phyloP scores from a whole-genome alignment of 2,888 invertebrate genomes.

The Drosophila tanythrix region DNA sequence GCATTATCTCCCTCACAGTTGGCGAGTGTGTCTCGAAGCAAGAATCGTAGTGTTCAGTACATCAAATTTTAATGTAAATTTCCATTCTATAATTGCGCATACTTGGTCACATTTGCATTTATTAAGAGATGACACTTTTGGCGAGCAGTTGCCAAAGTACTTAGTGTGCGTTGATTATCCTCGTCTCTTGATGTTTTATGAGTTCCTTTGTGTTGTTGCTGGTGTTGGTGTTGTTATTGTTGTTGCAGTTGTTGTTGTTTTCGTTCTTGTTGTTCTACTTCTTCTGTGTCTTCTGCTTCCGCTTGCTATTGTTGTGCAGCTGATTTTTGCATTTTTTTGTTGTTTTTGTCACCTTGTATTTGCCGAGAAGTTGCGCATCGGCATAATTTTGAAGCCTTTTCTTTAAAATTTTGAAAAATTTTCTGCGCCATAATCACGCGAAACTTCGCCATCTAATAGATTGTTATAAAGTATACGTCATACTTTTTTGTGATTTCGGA shows the following conservation, averaged over 20 bases:
- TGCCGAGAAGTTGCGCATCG: too few relatives aligned
- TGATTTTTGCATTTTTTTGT: not conserved
- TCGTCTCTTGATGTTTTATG: not conserved
- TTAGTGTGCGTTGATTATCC: not conserved
- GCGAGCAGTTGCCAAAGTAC: slow-evolving; percentile 11
- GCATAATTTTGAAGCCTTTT: too few relatives aligned
- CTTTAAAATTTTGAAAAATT: too few relatives aligned
- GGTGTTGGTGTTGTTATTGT: not conserved
- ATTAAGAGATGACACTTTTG: slow-evolving; percentile 55
- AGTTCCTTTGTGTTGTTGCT: not conserved
- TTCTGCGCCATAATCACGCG: too few relatives aligned
- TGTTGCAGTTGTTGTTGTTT: not conserved
- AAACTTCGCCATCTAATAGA: too few relatives aligned
- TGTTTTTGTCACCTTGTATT: too few relatives aligned
- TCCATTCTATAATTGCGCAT: slow-evolving; percentile 79
- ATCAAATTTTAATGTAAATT: slow-evolving; percentile 79
- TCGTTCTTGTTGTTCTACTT: not conserved
- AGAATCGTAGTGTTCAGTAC: slow-evolving; percentile 47
- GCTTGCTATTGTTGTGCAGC: not conserved
- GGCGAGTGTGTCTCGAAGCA: not conserved
- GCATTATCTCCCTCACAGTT: slow-evolving; percentile 33
- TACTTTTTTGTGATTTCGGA: too few relatives aligned
- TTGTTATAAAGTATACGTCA: too few relatives aligned
- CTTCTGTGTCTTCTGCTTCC: not conserved
- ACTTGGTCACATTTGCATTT: slow-evolving; percentile 79